Conservation (phyloP, 2,888 invertebrate genomes). For the Tromatobia lineatoria region DNA sequence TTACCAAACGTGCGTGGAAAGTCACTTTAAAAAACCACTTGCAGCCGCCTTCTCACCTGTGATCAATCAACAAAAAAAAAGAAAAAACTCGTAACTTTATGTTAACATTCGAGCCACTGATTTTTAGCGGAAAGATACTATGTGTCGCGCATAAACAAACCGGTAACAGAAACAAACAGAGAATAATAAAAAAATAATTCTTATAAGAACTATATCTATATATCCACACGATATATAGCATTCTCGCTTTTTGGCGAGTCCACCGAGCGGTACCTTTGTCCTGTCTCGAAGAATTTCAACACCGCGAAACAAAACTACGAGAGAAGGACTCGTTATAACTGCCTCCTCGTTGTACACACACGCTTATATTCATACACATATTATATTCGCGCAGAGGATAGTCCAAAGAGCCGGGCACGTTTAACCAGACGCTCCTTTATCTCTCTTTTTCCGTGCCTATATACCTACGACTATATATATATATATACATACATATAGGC, state of each 20-base stretch:
- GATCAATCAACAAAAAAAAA: no score
- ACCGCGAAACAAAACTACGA: constrained; percentile 73
- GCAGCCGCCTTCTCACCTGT: no score
- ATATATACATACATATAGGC: constrained; percentile 46
- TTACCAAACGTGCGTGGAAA: no score
- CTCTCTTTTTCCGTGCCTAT: constrained; percentile 1
- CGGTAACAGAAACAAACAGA: not conserved
- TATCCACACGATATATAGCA: constrained; percentile 2
- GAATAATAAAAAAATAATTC: constrained; percentile 2
- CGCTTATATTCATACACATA: constrained; percentile 29
- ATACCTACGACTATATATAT: not conserved
- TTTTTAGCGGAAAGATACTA: not conserved
- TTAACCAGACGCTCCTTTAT: constrained; percentile 28
- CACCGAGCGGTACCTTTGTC: constrained; percentile 77
- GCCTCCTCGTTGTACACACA: constrained; percentile 48
- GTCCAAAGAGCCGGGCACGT: not conserved
- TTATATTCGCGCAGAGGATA: constrained; percentile 19
- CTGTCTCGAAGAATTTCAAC: constrained; percentile 77
- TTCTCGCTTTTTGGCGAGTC: constrained; percentile 32
- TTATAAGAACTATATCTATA: not conserved
- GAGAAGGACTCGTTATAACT: constrained; percentile 63
- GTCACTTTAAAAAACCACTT: no score
- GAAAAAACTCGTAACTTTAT: not conserved
- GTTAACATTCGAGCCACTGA: not conserved
- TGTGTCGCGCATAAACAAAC: not conserved